Conservation (phyloP, 2,888 invertebrate species). For the Charanyca ferruginea region DNA sequence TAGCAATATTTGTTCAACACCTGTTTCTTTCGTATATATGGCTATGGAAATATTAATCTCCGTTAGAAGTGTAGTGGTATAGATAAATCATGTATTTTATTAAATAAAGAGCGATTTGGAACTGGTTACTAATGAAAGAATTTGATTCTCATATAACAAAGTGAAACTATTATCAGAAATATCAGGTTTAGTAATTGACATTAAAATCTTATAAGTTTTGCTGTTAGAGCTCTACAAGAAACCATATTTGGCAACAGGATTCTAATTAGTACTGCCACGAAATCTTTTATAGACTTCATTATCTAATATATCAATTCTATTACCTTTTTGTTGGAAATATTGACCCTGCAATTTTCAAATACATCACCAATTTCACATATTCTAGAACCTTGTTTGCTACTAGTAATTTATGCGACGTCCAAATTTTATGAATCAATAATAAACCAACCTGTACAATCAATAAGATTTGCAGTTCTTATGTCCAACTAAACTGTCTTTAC, state of each 20-base stretch:
- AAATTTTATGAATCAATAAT: background rate
- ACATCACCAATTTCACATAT: background rate
- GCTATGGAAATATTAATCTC: slow-evolving; percentile 61
- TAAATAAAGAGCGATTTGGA: slow-evolving; percentile 53
- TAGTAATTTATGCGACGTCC: background rate
- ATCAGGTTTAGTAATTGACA: slow-evolving; percentile 59
- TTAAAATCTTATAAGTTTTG: slow-evolving; percentile 53
- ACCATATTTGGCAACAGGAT: slow-evolving; percentile 42
- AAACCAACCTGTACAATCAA: slow-evolving; percentile 1
- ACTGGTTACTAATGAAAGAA: slow-evolving; percentile 62
- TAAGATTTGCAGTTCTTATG: background rate
- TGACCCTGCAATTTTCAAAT: background rate
- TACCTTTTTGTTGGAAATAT: background rate
- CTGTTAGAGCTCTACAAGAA: slow-evolving; percentile 23
- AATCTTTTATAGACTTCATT: slow-evolving; percentile 14
- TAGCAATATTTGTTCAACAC: slow-evolving; percentile 60
- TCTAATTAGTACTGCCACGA: slow-evolving; percentile 48
- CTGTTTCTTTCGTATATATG: slow-evolving; percentile 54
- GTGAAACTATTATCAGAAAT: slow-evolving; percentile 47
- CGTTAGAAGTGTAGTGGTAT: slow-evolving; percentile 41
- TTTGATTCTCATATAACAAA: slow-evolving; percentile 48
- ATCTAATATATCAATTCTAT: background rate
- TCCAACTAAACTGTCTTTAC: slow-evolving; percentile 28
- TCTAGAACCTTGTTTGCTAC: background rate
- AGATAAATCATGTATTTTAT: slow-evolving; percentile 65